A percentile compares a stretch with the other conserved stretches of the same genome.
These are phyloP conservation scores for Drosophila ohnishii DNA, from an alignment of 1,140 invertebrate genomes.

Conservation along the genomic window DNA sequence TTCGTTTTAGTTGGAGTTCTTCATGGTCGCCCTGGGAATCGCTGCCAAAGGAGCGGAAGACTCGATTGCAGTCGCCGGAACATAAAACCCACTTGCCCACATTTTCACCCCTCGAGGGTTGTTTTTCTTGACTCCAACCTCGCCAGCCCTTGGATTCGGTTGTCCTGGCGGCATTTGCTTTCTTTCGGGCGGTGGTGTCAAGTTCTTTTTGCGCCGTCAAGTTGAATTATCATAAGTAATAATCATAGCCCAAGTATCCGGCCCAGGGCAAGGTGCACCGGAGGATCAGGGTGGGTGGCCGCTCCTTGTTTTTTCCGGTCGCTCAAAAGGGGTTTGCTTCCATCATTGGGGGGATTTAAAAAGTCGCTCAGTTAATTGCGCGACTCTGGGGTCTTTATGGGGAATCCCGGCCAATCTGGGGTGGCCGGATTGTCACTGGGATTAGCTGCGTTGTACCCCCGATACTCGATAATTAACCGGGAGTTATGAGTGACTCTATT, in stretches of 20 bases:
- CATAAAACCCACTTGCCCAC: constrained; percentile 58
- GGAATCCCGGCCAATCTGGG: constrained; percentile 45
- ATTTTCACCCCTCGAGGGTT: constrained; percentile 54
- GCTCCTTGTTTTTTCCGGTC: constrained; percentile 35
- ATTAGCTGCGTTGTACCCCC: constrained; percentile 24
- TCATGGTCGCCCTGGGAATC: constrained; percentile 69
- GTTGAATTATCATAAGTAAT: constrained; percentile 79
- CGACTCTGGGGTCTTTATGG: constrained; percentile 60
- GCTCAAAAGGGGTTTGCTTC: constrained; percentile 15
- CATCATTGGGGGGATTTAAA: constrained; percentile 72
- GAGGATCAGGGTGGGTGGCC: constrained; percentile 10
- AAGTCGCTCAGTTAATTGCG: constrained; percentile 66
- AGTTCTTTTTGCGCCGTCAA: constrained; percentile 74
- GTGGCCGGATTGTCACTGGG: constrained; percentile 44
- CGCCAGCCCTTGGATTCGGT: constrained; percentile 11
- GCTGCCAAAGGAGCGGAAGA: constrained; percentile 39
- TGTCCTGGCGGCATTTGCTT: constrained; percentile 51
- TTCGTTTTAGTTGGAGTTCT: constrained; percentile 56
- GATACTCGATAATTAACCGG: constrained; percentile 37
- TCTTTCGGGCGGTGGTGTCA: constrained; percentile 58
- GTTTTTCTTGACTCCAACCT: constrained; percentile 31
- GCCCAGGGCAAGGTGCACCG: constrained; percentile 44
- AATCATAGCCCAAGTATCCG: constrained; percentile 69
- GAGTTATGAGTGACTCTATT: constrained; percentile 7
- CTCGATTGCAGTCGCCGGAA: constrained; percentile 65